Evolutionary conservation across 2,113 vertebrate species (phyloP), one percentile per base, ranked within the genome.

Genomic region (Gymnogyps californianus): DNA sequence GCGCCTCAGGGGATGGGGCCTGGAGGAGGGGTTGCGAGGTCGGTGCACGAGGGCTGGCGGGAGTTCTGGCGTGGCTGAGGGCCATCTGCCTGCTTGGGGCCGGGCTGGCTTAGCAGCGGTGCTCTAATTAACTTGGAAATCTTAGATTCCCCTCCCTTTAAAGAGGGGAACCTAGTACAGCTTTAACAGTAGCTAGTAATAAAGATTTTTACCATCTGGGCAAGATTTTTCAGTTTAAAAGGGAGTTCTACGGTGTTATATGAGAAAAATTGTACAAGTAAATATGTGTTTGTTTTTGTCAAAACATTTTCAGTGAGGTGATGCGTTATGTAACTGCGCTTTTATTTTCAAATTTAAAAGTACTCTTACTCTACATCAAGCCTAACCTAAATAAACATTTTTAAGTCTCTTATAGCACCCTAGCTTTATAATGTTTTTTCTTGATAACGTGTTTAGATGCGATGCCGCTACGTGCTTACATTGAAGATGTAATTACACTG

Each of bases 91-190:
- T n/a, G 24, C 32, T 10, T 20, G 44, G 66, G 10, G 59, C 87
- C 32, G 0, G n/a, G 58, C 36, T 10, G 77, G 11, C 11, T 18
- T 1, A 12, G 58, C 42, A 1, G 11, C 1, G 2, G 17, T 3
- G 76, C 49, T 19, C 31, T 0, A 3, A 6, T 2, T 1, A 0
- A 0, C 16, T 11, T 2, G 32, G 2, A 1, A 3, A 0, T 4
- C 17, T 0, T 3, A 3, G 15, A 1, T 5, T 52, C 11, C 38
- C 19, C 6, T 13, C 7, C 32, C 15, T 10, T 8, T 3, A 5
- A 0, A 0, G 22, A 8, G 17, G 3, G 21, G 3, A 47, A 1
- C 38, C 31, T 38, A 1, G 13, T 7, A 0, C 65, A 2, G 36
- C 67, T 6, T 2, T 9, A 13, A 0, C 15, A 3, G 44, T 1